These are phyloP conservation scores for Patagioenas fasciata DNA, from an alignment of 2,113 vertebrate genomes.

Conservation along the genomic window DNA sequence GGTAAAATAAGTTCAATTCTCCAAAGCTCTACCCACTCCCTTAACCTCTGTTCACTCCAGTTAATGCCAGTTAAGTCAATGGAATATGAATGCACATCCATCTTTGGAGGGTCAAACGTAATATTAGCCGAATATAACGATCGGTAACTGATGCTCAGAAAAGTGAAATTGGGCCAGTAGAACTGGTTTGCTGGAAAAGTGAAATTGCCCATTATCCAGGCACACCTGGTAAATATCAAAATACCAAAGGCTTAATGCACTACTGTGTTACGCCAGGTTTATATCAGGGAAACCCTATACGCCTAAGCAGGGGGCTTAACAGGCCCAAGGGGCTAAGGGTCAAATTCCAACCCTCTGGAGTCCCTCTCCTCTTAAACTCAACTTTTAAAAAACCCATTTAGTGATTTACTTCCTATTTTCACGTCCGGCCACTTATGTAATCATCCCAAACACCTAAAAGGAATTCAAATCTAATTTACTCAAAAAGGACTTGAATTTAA, in stretches of 20 bases:
- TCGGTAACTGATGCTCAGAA: not conserved
- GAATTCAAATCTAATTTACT: not conserved
- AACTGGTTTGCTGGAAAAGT: not conserved
- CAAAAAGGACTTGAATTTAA: not conserved
- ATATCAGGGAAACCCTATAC: not conserved
- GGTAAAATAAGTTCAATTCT: not conserved
- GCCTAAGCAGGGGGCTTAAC: not conserved
- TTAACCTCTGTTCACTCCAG: not conserved
- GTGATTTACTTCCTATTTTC: not conserved
- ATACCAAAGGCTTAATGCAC: not conserved
- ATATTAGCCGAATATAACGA: not conserved
- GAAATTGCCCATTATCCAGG: not conserved
- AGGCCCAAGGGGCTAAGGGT: not conserved
- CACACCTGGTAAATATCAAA: constrained; percentile 35
- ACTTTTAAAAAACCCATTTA: not conserved
- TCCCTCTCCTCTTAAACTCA: not conserved
- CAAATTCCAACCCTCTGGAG: not conserved
- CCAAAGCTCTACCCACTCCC: not conserved
- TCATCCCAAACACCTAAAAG: not conserved
- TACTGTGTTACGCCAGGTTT: not conserved
- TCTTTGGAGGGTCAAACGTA: not conserved
- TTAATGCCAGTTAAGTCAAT: not conserved
- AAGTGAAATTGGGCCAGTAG: not conserved
- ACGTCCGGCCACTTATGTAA: not conserved
- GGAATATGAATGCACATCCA: fast-evolving